phyloP scores from a whole-genome alignment of 2,113 vertebrate species.

The Galemys pyrenaicus region DNA sequence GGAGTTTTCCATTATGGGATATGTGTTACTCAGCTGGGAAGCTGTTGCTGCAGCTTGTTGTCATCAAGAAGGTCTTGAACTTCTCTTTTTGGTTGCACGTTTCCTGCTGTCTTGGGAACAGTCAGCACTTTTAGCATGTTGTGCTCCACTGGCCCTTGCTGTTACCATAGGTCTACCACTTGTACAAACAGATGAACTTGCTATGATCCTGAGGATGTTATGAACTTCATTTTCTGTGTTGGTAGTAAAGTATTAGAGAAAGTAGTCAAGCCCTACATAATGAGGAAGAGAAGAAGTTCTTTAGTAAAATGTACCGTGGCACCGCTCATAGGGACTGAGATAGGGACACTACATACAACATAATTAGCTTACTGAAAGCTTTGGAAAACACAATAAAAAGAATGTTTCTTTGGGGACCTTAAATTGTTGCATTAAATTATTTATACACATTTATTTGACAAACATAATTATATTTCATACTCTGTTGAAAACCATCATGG shows the following conservation, averaged over 20 bases:
- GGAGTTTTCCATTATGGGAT: slow-evolving; percentile 73
- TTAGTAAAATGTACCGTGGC: slow-evolving; percentile 36
- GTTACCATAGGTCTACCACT: slow-evolving; percentile 37
- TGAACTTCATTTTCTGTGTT: slow-evolving; percentile 1
- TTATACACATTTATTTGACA: slow-evolving; percentile 61
- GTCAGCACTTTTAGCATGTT: slow-evolving; percentile 16
- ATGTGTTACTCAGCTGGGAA: slow-evolving; percentile 65
- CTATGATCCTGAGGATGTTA: not conserved
- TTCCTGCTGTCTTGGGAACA: slow-evolving; percentile 60
- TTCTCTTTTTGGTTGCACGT: slow-evolving; percentile 72
- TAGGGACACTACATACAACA: not conserved
- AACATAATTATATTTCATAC: slow-evolving; percentile 47
- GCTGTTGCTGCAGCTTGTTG: slow-evolving; percentile 64
- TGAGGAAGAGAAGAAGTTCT: not conserved
- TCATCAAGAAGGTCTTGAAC: slow-evolving; percentile 75
- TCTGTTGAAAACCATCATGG: slow-evolving; percentile 37
- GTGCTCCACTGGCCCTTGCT: slow-evolving; percentile 49
- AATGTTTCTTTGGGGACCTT: slow-evolving; percentile 2
- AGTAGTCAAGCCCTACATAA: not conserved
- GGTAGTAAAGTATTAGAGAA: not conserved
- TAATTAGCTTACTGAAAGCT: slow-evolving; percentile 48
- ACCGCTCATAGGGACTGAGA: not conserved
- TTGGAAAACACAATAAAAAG: slow-evolving; percentile 52
- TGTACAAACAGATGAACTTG: slow-evolving; percentile 6
- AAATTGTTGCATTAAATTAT: slow-evolving; percentile 67